These are phyloP conservation scores for Limnephilus auricula DNA, from an alignment of 2,888 invertebrate species.

Conservation along the genomic window DNA sequence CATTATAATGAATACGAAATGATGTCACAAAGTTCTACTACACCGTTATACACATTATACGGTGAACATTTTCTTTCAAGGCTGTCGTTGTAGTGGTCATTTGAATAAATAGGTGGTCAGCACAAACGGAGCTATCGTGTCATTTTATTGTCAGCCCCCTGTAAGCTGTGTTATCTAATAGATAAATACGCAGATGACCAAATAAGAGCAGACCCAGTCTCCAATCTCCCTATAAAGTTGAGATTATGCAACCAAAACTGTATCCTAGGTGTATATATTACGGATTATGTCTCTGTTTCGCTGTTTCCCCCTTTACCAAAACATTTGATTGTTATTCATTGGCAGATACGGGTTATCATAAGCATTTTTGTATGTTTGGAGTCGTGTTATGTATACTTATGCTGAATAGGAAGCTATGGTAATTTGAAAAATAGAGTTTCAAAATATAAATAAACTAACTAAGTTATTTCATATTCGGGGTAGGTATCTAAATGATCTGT, in stretches of 20 bases:
- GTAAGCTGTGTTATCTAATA: constrained; percentile 59
- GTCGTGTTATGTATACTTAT: neutral
- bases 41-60: constrained; percentile 41
- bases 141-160: constrained; percentile 58
- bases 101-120: constrained; percentile 65
- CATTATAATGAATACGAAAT: constrained; percentile 1
- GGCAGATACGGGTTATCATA: constrained; percentile 32
- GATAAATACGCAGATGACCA: constrained; percentile 58
- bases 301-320: constrained; percentile 28
- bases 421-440: constrained; percentile 21
- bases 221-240: constrained; percentile 39
- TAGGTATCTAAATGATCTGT: neutral
- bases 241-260: constrained; percentile 42
- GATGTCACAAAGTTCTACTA: neutral
- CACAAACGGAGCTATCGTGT: constrained; percentile 57
- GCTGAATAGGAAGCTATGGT: constrained; percentile 39
- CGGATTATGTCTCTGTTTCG: constrained; percentile 36
- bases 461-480: neutral
- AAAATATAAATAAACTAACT: neutral
- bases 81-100: constrained; percentile 48
- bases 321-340: constrained; percentile 40
- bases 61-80: constrained; percentile 20
- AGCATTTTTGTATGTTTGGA: constrained; percentile 10
- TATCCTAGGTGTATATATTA: constrained; percentile 31
- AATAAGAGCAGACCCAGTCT: constrained; percentile 16